Percentiles rank a stretch among this genome's conserved stretches.
These are phyloP conservation scores for Indicator indicator DNA, from an alignment of 2,113 vertebrate species.

Conservation along the genomic window DNA sequence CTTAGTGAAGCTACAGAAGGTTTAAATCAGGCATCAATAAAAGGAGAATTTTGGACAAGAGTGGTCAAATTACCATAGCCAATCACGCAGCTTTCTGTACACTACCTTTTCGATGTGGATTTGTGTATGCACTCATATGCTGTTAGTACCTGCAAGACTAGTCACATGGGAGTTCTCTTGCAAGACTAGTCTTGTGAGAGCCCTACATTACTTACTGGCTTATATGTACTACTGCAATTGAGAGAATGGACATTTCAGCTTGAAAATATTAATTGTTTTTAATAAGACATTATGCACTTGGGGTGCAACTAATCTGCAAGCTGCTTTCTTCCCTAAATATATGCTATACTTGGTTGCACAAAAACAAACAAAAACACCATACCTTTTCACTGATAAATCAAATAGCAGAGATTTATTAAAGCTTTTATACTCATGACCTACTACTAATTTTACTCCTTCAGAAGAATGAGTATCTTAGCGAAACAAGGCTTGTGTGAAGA, in stretches of 20 bases:
- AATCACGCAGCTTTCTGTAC: background rate
- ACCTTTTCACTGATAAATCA: background rate
- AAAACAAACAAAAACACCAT: background rate
- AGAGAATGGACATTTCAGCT: background rate
- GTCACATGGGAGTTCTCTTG: no score
- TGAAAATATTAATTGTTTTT: background rate
- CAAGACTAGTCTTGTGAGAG: no score
- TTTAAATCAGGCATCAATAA: background rate
- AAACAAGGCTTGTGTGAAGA: background rate
- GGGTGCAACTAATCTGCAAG: background rate
- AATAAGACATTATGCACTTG: background rate
- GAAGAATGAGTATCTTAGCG: background rate
- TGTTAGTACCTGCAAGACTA: background rate
- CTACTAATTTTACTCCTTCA: background rate
- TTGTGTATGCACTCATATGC: background rate
- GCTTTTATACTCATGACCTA: background rate
- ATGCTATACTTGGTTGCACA: background rate
- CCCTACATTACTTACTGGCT: background rate
- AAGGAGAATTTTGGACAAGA: background rate
- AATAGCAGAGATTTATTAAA: background rate
- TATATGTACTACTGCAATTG: background rate
- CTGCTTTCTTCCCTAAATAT: background rate
- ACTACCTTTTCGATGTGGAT: background rate
- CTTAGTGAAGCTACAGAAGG: background rate
- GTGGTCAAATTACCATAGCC: background rate